Evolutionary conservation across 2,113 vertebrate genomes (phyloP).

Genomic region (Holacanthus passer): DNA sequence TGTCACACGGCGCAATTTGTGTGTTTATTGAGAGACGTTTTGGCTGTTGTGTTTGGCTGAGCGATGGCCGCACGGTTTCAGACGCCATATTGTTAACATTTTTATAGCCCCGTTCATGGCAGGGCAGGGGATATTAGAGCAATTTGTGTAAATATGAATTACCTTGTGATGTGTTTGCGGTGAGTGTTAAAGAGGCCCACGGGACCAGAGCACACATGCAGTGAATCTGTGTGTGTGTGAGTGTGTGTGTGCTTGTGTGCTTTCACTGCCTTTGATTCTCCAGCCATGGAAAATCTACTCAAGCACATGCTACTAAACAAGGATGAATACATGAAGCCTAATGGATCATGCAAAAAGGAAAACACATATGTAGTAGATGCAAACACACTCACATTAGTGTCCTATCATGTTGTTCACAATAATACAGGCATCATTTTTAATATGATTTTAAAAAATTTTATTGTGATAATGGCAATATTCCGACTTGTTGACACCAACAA

Average conservation of each 20-base stretch:
- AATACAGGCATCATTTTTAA: too few species aligned
- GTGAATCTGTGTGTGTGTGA: background rate
- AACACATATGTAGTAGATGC: background rate
- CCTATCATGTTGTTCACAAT: too few species aligned
- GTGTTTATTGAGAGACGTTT: constrained; percentile 1
- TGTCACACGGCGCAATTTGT: constrained; percentile 14
- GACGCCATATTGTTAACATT: constrained; percentile 27
- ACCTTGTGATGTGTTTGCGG: background rate
- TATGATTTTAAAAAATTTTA: too few species aligned
- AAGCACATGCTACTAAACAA: background rate
- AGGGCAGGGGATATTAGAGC: constrained; percentile 31
- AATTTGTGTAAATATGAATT: constrained; percentile 51
- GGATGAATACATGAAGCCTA: constrained; percentile 22
- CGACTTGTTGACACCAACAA: too few species aligned
- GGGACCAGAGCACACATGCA: background rate
- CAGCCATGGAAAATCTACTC: constrained; percentile 9
- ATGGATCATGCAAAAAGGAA: background rate
- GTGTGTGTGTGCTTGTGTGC: background rate
- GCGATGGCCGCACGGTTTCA: constrained; percentile 6
- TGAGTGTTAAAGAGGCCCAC: constrained; percentile 26
- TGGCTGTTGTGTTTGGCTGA: constrained; percentile 4
- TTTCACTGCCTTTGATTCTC: background rate
- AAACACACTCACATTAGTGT: too few species aligned
- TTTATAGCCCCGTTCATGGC: constrained; percentile 23
- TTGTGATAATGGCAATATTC: too few species aligned